Evolutionary conservation across 2,797 vertebrate species (phyloP).

Genomic region (Rhinella marina): DNA sequence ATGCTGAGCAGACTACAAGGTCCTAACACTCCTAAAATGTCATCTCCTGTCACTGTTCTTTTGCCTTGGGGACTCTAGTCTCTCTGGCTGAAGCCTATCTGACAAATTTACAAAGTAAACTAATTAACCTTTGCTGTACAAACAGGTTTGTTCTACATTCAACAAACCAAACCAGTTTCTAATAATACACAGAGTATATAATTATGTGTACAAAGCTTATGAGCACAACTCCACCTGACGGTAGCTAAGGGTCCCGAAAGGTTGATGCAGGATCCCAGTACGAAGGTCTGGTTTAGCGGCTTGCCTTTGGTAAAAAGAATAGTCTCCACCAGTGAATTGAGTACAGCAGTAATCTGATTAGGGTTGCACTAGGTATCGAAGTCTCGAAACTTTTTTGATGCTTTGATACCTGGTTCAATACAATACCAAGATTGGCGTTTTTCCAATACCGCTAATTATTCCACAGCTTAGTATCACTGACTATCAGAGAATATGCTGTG

Average conservation of each 20-base stretch:
- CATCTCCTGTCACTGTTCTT: neutral
- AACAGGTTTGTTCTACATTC: neutral
- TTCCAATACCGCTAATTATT: no score
- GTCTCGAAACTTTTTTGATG: no score
- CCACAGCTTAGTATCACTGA: no score
- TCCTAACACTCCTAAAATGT: neutral
- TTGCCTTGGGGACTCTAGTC: neutral
- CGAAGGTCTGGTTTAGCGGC: no score
- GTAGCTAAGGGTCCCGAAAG: neutral
- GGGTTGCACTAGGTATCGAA: no score
- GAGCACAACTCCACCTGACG: neutral
- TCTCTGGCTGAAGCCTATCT: neutral
- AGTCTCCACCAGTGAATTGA: no score
- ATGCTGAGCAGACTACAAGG: neutral
- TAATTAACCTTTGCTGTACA: constrained; percentile 18
- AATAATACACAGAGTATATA: neutral
- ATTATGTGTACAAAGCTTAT: neutral
- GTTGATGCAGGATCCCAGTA: no score
- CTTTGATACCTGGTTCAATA: no score
- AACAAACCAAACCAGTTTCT: neutral
- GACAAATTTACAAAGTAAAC: neutral
- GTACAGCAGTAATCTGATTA: no score
- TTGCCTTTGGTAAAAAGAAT: no score
- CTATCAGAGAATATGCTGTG: no score
- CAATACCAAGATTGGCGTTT: no score